These are phyloP conservation scores for Gonioctena quinquepunctata DNA, from an alignment of 1,140 invertebrate genomes.

Conservation along the genomic window DNA sequence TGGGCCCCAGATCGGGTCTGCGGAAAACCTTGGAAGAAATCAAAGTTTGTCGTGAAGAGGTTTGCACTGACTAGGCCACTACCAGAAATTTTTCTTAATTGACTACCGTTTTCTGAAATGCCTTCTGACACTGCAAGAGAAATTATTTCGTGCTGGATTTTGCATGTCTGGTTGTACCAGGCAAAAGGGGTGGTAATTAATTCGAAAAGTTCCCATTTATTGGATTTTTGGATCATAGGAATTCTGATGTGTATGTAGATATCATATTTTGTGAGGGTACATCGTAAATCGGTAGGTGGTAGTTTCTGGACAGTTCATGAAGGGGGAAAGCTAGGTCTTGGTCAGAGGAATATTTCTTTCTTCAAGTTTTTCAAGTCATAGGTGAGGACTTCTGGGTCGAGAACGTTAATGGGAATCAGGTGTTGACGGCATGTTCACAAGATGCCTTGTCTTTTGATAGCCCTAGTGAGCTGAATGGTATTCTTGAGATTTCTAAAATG, in stretches of 20 bases:
- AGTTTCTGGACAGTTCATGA: constrained; percentile 3
- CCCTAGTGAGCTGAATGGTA: neutral
- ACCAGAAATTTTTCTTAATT: constrained; percentile 21
- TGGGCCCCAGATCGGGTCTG: constrained; percentile 18
- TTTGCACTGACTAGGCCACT: constrained; percentile 19
- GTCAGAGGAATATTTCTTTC: neutral
- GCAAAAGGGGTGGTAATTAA: constrained; percentile 23
- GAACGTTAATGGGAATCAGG: neutral
- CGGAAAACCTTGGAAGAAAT: constrained; percentile 20
- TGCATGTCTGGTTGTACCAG: constrained; percentile 28
- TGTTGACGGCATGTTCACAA: neutral
- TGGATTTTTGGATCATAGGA: constrained; percentile 7
- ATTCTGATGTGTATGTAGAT: constrained; percentile 12
- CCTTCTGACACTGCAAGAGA: constrained; percentile 10
- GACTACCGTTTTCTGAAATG: neutral
- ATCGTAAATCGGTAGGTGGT: constrained; percentile 20
- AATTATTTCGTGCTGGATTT: constrained; percentile 16
- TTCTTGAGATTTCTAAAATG: neutral
- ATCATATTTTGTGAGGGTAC: neutral
- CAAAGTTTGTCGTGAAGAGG: constrained; percentile 23
- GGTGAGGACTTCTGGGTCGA: neutral
- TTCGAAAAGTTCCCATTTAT: constrained; percentile 19
- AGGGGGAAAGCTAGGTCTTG: constrained; percentile 12
- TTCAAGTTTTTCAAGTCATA: neutral
- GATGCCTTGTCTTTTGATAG: neutral